A percentile compares a stretch with the other conserved stretches of the same genome.
Conservation (phyloP, 2,888 invertebrate species). For the Phlogophora meticulosa region DNA sequence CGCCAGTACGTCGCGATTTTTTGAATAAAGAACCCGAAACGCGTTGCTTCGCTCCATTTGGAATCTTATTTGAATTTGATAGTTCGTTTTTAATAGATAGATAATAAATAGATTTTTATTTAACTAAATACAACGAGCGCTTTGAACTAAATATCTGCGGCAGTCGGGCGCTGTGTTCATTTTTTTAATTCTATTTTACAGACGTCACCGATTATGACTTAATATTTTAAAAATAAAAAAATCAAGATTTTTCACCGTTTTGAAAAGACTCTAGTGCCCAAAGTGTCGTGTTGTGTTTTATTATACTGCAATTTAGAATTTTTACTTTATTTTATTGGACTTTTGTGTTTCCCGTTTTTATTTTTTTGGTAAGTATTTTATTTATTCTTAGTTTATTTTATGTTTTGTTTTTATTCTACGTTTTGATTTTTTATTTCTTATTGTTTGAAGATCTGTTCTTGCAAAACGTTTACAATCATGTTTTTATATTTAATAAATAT, state of each 20-base stretch:
- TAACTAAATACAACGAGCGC: conserved; percentile 78
- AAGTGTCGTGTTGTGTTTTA: conserved; percentile 88
- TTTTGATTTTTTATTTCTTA: conserved; percentile 27
- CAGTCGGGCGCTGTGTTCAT: conserved; percentile 78
- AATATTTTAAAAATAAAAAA: conserved; percentile 76
- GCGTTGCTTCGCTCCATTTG: conserved; percentile 75
- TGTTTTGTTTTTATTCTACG: conserved; percentile 36
- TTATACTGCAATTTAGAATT: conserved; percentile 77
- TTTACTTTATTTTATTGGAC: conserved; percentile 78
- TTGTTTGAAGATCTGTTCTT: neutral
- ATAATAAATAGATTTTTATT: conserved; percentile 61
- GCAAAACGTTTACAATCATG: neutral
- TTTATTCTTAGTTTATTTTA: conserved; percentile 19
- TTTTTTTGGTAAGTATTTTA: conserved; percentile 83
- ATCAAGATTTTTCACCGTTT: conserved; percentile 80
- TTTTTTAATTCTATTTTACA: conserved; percentile 77
- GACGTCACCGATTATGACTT: conserved; percentile 80
- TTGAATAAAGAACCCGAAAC: conserved; percentile 83
- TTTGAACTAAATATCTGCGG: conserved; percentile 75
- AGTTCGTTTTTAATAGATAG: conserved; percentile 69
- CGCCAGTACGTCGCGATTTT: conserved; percentile 86
- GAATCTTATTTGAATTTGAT: conserved; percentile 82
- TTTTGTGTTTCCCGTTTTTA: conserved; percentile 80
- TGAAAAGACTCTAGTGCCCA: conserved; percentile 84
- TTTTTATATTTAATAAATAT: conserved; percentile 27